Evolutionary conservation across 2,113 vertebrate species (phyloP).

Genomic region (Ochotona curzoniae): DNA sequence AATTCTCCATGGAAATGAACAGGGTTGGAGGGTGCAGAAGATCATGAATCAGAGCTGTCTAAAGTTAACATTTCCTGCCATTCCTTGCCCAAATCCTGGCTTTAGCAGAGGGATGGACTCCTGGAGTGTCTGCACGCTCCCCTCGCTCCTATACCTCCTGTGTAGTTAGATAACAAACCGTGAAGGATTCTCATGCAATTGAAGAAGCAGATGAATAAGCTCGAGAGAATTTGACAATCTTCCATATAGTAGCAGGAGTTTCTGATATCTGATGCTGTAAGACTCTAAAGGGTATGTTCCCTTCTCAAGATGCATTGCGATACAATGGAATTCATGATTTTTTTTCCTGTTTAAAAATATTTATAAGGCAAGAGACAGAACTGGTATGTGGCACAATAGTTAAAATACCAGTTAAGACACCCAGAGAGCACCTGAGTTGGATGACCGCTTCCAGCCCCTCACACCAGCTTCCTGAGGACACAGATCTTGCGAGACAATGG

Average conservation of each 20-base stretch:
- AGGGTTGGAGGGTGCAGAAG: not conserved
- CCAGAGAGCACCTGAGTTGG: no score
- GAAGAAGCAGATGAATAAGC: not conserved
- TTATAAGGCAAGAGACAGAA: not conserved
- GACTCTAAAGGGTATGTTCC: not conserved
- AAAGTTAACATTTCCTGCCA: not conserved
- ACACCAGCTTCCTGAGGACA: no score
- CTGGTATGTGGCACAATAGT: no score
- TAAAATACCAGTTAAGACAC: no score
- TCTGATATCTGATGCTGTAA: not conserved
- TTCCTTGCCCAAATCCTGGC: not conserved
- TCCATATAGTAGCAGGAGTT: not conserved
- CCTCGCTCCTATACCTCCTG: not conserved
- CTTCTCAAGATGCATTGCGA: not conserved
- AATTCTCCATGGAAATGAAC: conserved; percentile 61
- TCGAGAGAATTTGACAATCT: not conserved
- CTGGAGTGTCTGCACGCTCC: not conserved
- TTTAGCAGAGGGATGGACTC: not conserved
- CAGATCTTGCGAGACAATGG: no score
- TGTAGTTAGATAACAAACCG: not conserved
- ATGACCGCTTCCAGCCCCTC: no score
- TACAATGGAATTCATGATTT: not conserved
- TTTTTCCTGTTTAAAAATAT: not conserved
- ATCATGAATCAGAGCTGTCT: not conserved
- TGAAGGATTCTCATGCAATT: fast-evolving